Evolutionary conservation across 2,113 vertebrate genomes (phyloP).

Genomic region (Lasiurus cinereus): DNA sequence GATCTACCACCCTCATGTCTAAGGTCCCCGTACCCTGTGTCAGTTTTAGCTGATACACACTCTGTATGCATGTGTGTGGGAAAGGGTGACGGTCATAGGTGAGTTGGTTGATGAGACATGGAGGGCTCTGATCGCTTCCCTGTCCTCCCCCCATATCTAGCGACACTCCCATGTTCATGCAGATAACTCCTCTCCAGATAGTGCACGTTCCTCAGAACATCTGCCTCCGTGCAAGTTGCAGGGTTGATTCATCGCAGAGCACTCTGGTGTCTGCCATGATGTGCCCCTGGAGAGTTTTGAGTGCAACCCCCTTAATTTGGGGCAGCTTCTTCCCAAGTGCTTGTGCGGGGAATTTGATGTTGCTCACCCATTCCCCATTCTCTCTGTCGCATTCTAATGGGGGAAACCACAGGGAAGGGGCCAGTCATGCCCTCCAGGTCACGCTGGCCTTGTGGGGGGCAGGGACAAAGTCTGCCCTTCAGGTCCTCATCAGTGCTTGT

Average conservation of each 20-base stretch:
- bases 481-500: background rate
- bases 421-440: background rate
- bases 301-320: background rate
- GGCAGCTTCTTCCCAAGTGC: background rate
- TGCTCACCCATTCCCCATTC: background rate
- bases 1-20: background rate
- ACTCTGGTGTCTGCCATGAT: background rate
- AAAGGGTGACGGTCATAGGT: background rate
- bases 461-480: background rate
- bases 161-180: slow-evolving; percentile 25
- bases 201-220: background rate
- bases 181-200: background rate
- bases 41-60: background rate
- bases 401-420: background rate
- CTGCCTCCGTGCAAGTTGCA: background rate
- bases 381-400: background rate
- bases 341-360: background rate
- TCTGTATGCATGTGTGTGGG: background rate
- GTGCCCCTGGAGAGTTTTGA: slow-evolving; percentile 13
- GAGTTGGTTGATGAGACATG: slow-evolving; percentile 27
- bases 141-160: background rate
- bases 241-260: slow-evolving; percentile 21
- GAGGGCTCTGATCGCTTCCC: background rate
- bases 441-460: background rate
- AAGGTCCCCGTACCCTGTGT: background rate